A percentile compares a stretch with the other conserved stretches of the same genome.
Evolutionary conservation across 2,888 invertebrate species (phyloP).

Genomic region (Acanthosepion lycidas): DNA sequence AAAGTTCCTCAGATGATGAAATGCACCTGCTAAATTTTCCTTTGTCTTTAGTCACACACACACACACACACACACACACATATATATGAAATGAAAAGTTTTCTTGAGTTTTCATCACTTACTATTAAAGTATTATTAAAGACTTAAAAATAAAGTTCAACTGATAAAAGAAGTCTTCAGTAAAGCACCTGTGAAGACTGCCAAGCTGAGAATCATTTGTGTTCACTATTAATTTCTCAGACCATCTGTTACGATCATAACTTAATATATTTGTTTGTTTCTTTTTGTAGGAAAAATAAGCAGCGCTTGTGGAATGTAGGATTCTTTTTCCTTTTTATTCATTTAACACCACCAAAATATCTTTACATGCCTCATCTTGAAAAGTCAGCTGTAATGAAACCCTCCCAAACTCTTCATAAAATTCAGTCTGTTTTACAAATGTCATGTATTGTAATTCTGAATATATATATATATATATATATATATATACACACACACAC

Average conservation of each 20-base stretch:
- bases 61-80: too few species aligned
- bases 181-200: background rate
- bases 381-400: background rate
- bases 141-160: background rate
- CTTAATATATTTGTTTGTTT: background rate
- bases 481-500: too few species aligned
- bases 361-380: background rate
- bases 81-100: too few species aligned
- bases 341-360: background rate
- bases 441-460: too few species aligned
- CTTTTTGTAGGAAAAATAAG: background rate
- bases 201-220: background rate
- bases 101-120: too few species aligned
- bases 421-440: too few species aligned
- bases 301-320: background rate
- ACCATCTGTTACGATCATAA: background rate
- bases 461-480: too few species aligned
- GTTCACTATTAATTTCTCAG: background rate
- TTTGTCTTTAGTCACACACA: too few species aligned
- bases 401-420: background rate
- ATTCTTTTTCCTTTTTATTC: background rate
- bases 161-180: background rate
- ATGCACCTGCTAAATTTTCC: too few species aligned
- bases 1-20: too few species aligned
- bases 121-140: too few species aligned